Evolutionary conservation across 2,113 vertebrate genomes (phyloP).

Genomic region (Aptenodytes patagonicus): DNA sequence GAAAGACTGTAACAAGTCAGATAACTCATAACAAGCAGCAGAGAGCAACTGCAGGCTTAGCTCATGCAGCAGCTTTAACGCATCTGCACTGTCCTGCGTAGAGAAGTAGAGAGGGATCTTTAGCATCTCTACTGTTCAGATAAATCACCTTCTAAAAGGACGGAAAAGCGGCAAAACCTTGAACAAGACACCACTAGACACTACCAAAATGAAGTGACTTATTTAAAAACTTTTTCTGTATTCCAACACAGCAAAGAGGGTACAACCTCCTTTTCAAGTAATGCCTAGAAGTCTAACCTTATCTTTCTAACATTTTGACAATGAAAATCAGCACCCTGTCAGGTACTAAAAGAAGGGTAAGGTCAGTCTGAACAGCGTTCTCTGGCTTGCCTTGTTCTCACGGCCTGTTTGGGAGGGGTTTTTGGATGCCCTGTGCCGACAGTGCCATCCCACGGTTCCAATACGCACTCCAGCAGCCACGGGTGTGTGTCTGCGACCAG

Average conservation of each 20-base stretch:
- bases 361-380: fast-evolving
- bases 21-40: neutral
- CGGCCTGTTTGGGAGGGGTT: fast-evolving
- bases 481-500: fast-evolving
- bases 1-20: neutral
- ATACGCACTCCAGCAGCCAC: fast-evolving
- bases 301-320: neutral
- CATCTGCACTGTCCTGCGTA: neutral
- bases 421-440: neutral
- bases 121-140: fast-evolving
- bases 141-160: fast-evolving
- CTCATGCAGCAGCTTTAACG: neutral
- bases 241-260: neutral
- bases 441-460: neutral
- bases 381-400: neutral
- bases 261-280: neutral
- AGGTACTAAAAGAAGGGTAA: neutral
- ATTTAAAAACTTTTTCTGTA: fast-evolving
- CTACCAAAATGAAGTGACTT: fast-evolving
- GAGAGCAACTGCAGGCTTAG: neutral
- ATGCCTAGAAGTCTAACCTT: neutral
- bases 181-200: no score
- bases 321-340: fast-evolving
- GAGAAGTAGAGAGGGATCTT: neutral
- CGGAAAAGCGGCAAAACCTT: neutral